Percentiles rank a stretch among this genome's conserved stretches.
Evolutionary conservation across 37 sponge, comb jelly and placozoan genomes (phyloP).

Genomic region (Beroe ovata): DNA sequence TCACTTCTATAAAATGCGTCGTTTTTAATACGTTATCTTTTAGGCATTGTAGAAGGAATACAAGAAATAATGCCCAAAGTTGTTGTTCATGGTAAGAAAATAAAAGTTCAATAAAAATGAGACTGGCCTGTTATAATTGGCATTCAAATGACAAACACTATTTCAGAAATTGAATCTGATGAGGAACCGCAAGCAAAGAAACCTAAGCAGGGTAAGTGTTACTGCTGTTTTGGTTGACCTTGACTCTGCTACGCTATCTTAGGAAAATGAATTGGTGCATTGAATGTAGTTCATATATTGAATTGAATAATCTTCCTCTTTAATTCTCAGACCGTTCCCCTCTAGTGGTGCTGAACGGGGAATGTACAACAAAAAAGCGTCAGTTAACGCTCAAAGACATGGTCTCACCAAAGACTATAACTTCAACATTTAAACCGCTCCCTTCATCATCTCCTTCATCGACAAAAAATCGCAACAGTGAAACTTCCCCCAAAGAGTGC

Average conservation of each 20-base stretch:
- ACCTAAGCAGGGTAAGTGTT: conserved; percentile 37
- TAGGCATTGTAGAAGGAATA: no score
- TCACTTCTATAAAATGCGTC: no score
- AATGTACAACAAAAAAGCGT: background rate
- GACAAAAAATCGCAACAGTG: background rate
- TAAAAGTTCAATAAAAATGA: no score
- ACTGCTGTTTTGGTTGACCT: background rate
- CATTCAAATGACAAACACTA: background rate
- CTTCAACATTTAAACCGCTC: background rate
- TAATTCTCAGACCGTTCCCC: conserved; percentile 65
- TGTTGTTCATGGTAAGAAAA: no score
- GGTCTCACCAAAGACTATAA: conserved; percentile 24
- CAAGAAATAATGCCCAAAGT: no score
- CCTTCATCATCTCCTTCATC: conserved; percentile 10
- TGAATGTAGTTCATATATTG: no score
- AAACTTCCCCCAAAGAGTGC: conserved; percentile 10
- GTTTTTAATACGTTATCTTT: no score
- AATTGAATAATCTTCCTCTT: no score
- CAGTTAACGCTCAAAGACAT: conserved; percentile 45
- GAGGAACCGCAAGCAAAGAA: conserved; percentile 61
- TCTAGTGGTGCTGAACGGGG: conserved; percentile 28
- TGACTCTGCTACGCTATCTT: no score
- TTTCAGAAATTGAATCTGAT: conserved; percentile 23
- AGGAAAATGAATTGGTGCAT: no score
- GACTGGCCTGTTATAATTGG: no score